Evolutionary conservation across 2,113 vertebrate species (phyloP), one percentile per base, ranked within the genome.

Genomic region (Dicerorhinus sumatrensis): DNA sequence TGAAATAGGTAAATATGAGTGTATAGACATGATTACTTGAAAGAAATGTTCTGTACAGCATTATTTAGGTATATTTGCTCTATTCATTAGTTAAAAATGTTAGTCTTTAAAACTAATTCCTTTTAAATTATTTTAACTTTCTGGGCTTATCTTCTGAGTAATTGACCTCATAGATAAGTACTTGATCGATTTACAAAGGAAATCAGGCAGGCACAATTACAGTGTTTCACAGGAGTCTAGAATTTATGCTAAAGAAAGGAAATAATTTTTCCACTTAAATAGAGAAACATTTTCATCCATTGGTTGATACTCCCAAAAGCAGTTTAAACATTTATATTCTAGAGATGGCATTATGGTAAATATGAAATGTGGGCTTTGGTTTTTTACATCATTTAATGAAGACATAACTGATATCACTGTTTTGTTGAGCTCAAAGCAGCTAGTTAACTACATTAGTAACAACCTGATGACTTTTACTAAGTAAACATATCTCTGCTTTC

Each of bases 71-170:
- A 48, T 58, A 2, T 84, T 92, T 89, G 11, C n/a, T 95, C 1
- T 46, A 17, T 84, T 27, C 21, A 27, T 89, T 92, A 58, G 29
- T 70, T 92, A 80, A 83, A 76, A 85, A 36, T 67, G 13, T 70
- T 94, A 58, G 21, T 58, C 48, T 91, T 86, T 87, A 46, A 83
- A 84, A 88, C 14, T n/a, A 73, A 39, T 25, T 42, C 6, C 63
- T 92, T 94, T 82, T 14, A 88, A 87, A 84, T 54, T 80, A 84
- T 31, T 80, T 95, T 13, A 82, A 85, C 14, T 83, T 77, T 60
- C 25, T 84, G 4, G 27, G 20, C 12, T 92, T 93, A 69, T 48
- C 3, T n/a, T 90, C 20, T 91, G n/a, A 73, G 60, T 76, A 89
- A 69, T 13, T 91, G 39, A 75, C 36, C 67, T 82, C 8, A 65